Conservation (phyloP, 1,140 invertebrate genomes). For the Leptinotarsa lineolata region DNA sequence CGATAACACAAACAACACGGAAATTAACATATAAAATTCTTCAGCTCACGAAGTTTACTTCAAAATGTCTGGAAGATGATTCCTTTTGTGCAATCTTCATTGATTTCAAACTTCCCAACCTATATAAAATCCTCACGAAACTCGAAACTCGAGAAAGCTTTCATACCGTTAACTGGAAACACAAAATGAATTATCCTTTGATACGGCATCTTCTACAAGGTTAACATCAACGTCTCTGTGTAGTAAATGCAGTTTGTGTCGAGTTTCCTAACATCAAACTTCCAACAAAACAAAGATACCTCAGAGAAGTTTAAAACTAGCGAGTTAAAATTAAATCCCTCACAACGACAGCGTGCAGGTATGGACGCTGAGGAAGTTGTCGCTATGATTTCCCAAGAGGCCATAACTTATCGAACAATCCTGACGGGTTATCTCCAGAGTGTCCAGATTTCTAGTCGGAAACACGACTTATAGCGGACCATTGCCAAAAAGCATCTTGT, state of each 20-base stretch:
- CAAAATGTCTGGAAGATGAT: too few relatives aligned
- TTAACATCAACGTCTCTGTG: background rate
- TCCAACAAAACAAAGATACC: slow-evolving; percentile 1
- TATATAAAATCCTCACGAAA: too few relatives aligned
- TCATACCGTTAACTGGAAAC: too few relatives aligned
- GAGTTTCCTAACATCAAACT: background rate
- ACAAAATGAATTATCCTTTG: background rate
- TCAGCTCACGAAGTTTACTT: too few relatives aligned
- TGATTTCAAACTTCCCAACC: too few relatives aligned
- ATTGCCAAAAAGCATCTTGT: background rate
- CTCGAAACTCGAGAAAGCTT: too few relatives aligned
- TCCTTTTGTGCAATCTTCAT: too few relatives aligned
- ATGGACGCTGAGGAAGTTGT: background rate
- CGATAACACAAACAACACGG: too few relatives aligned
- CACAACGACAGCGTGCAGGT: background rate
- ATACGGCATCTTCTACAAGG: background rate
- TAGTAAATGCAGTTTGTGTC: background rate
- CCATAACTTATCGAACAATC: slow-evolving; percentile 24
- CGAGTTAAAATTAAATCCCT: slow-evolving; percentile 3
- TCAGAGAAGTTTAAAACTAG: background rate
- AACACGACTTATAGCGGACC: background rate
- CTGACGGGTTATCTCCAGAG: slow-evolving; percentile 12
- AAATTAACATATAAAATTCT: too few relatives aligned
- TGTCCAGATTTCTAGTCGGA: slow-evolving; percentile 11
- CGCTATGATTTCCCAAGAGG: slow-evolving; percentile 15